These are phyloP conservation scores for Plutella xylostella DNA, from an alignment of 2,888 invertebrate genomes.

Conservation along the genomic window DNA sequence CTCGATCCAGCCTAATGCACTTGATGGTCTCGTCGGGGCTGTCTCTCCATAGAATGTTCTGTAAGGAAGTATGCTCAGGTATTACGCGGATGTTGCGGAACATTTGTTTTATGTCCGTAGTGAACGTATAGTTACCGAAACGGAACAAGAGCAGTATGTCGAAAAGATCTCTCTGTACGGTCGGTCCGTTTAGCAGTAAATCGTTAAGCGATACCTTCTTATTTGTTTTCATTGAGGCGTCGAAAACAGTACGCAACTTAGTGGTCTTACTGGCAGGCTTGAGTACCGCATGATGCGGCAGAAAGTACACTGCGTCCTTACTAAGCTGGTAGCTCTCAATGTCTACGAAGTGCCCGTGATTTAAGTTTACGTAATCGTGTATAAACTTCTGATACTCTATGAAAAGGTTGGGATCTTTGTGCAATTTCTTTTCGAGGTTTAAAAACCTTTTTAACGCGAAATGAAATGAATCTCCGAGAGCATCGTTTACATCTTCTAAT, in stretches of 20 bases:
- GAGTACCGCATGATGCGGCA: not conserved
- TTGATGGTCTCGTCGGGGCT: not conserved
- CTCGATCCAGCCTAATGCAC: not conserved
- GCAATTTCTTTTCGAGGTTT: not conserved
- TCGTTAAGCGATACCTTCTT: not conserved
- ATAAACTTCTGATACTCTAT: not conserved
- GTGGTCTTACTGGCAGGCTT: not conserved
- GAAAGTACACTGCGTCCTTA: not conserved
- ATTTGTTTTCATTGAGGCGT: not conserved
- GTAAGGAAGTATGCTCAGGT: conserved; percentile 7
- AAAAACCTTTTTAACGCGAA: not conserved
- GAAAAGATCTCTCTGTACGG: conserved; percentile 15
- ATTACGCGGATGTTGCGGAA: conserved; percentile 13
- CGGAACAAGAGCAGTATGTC: conserved; percentile 17
- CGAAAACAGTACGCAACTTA: not conserved
- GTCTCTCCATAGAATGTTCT: not conserved
- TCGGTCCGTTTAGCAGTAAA: not conserved
- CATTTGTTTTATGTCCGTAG: conserved; percentile 18
- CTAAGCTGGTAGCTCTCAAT: not conserved
- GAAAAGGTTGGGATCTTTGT: not conserved
- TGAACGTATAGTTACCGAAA: conserved; percentile 11
- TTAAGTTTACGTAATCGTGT: not conserved
- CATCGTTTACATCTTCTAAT: not conserved
- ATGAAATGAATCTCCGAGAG: conserved; percentile 3
- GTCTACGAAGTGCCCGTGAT: not conserved